A percentile compares a stretch with the other conserved stretches of the same genome.
These are phyloP conservation scores for Nesoenas mayeri DNA, from an alignment of 2,113 vertebrate species.

Conservation along the genomic window DNA sequence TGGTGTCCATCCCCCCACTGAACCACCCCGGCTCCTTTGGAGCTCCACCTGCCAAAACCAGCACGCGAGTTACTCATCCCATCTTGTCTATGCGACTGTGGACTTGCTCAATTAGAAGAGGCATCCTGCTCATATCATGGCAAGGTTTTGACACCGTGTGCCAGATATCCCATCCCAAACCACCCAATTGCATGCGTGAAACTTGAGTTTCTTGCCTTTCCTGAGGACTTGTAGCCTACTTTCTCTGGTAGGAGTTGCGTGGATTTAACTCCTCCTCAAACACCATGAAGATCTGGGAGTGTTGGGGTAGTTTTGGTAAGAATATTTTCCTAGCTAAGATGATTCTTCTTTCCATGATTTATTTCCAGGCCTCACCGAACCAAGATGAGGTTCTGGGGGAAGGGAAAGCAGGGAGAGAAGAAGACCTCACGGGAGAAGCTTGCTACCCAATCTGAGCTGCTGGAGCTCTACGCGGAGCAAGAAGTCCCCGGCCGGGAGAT, in stretches of 20 bases:
- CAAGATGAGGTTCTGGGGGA: constrained; percentile 95
- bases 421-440: constrained; percentile 83
- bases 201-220: background rate
- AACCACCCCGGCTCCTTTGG: background rate
- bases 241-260: background rate
- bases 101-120: background rate
- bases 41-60: background rate
- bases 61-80: fast-evolving
- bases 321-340: background rate
- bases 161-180: background rate
- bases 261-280: background rate
- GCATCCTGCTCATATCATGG: fast-evolving
- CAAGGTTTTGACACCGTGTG: background rate
- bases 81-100: background rate
- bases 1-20: background rate
- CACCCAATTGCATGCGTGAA: background rate
- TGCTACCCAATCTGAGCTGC: constrained; percentile 79
- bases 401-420: constrained; percentile 89
- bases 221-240: fast-evolving
- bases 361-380: constrained; percentile 84
- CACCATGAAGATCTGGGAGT: background rate
- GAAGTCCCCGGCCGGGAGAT: constrained; percentile 61
- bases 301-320: background rate
- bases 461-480: constrained; percentile 66
- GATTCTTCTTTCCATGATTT: background rate